These are phyloP conservation scores for Neopipo cinnamomea DNA, from an alignment of 2,113 vertebrate species.

Conservation along the genomic window DNA sequence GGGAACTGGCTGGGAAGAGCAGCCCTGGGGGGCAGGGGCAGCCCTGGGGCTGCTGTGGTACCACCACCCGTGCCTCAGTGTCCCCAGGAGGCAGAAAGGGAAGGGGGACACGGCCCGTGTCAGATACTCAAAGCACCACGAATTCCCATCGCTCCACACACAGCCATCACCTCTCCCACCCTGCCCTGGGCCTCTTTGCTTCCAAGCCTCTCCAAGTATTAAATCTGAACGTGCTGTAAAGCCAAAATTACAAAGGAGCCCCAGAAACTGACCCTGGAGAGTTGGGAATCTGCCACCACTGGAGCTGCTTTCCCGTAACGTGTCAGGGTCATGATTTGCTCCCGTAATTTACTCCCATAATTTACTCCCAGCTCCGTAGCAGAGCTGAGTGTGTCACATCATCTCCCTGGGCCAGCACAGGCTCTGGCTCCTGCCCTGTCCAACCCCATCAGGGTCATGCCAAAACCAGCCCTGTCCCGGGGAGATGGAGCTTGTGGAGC, in stretches of 20 bases:
- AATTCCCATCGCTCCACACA: neutral
- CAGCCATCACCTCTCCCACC: too few relatives aligned
- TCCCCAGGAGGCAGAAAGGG: neutral
- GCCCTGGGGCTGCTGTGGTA: neutral
- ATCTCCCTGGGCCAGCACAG: neutral
- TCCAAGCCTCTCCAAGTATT: neutral
- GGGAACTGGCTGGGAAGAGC: neutral
- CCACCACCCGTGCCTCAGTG: neutral
- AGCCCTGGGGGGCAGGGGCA: neutral
- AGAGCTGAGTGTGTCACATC: rapidly evolving
- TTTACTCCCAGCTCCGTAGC: neutral
- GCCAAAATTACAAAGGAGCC: neutral
- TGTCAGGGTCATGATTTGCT: neutral
- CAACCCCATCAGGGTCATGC: rapidly evolving
- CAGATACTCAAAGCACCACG: neutral
- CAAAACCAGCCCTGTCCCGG: rapidly evolving
- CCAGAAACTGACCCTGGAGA: neutral
- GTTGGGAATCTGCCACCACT: rapidly evolving
- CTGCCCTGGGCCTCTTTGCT: neutral
- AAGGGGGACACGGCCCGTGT: rapidly evolving
- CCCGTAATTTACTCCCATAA: neutral
- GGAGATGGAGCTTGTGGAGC: neutral
- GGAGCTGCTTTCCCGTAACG: neutral
- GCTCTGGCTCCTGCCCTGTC: neutral
- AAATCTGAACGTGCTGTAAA: neutral